phyloP scores from a whole-genome alignment of 2,113 vertebrate species.

The Callocephalon fimbriatum region DNA sequence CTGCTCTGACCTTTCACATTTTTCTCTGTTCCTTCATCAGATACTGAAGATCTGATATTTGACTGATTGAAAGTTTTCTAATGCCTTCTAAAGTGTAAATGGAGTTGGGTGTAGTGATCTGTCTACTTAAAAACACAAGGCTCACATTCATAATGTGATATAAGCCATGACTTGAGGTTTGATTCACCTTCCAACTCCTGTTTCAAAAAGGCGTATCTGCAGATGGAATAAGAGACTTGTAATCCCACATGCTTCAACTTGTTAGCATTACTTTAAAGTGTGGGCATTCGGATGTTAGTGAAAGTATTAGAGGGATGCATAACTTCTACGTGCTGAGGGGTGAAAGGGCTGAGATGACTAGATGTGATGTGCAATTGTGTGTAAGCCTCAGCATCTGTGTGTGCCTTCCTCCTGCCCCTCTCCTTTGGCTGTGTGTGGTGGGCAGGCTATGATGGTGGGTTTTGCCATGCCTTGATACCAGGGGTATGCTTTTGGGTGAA shows the following conservation, averaged over 20 bases:
- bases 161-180: neutral
- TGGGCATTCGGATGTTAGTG: neutral
- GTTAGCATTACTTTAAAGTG: neutral
- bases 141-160: neutral
- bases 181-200: neutral
- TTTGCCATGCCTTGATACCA: neutral
- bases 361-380: neutral
- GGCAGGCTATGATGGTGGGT: fast-evolving
- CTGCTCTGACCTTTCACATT: neutral
- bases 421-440: neutral
- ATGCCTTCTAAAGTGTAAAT: neutral
- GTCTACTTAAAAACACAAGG: neutral
- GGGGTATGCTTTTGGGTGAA: neutral
- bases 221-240: neutral
- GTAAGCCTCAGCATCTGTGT: neutral
- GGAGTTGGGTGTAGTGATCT: neutral
- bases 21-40: neutral
- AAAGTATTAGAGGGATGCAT: neutral
- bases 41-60: neutral
- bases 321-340: neutral
- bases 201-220: neutral
- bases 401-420: neutral
- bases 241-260: neutral
- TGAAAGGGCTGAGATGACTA: neutral
- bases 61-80: neutral